These are phyloP conservation scores for Gadus macrocephalus DNA, from an alignment of 2,113 vertebrate genomes.

Conservation along the genomic window DNA sequence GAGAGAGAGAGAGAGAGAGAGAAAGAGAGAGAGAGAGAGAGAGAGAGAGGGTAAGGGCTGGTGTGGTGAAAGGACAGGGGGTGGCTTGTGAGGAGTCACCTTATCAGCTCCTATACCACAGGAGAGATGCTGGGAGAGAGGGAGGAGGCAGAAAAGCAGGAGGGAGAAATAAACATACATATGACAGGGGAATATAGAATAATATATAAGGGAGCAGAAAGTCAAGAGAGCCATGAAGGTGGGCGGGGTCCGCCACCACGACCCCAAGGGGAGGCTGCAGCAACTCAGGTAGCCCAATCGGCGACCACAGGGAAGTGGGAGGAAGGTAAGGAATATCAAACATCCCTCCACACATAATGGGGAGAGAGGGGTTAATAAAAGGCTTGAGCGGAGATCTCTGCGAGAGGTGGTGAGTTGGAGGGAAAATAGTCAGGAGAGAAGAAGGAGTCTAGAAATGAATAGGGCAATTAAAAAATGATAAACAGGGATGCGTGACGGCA, in stretches of 20 bases:
- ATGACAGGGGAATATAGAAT: neutral
- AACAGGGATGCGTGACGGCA: neutral
- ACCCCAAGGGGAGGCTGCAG: too few species aligned
- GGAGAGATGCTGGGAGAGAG: neutral
- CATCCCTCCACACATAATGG: too few species aligned
- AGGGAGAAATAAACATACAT: neutral
- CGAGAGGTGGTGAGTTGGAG: neutral
- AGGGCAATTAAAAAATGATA: neutral
- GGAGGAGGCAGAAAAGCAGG: neutral
- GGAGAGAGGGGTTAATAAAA: neutral
- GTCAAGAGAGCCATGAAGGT: too few species aligned
- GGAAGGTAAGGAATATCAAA: too few species aligned
- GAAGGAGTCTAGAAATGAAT: conserved; percentile 11
- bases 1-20: too few species aligned
- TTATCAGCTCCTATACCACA: neutral
- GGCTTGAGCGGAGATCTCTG: neutral
- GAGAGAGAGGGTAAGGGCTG: neutral
- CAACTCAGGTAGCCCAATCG: too few species aligned
- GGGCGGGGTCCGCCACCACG: too few species aligned
- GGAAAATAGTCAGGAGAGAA: neutral
- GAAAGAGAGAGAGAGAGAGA: too few species aligned
- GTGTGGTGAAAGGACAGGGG: neutral
- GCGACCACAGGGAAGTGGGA: too few species aligned
- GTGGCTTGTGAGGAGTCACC: neutral
- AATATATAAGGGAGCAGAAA: neutral